phyloP scores from a whole-genome alignment of 2,113 vertebrate species.

The Saccopteryx leptura region DNA sequence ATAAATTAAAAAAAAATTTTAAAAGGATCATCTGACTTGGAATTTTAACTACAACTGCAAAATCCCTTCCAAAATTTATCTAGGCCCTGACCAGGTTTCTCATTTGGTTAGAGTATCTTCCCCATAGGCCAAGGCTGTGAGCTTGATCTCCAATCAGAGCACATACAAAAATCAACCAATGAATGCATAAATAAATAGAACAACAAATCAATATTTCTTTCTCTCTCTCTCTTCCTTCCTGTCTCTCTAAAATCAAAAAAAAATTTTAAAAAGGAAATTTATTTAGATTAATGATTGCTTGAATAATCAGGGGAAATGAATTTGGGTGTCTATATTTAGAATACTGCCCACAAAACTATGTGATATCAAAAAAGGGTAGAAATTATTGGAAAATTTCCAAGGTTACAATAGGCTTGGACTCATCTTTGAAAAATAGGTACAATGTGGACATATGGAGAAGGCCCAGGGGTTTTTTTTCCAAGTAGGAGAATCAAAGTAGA shows the following conservation, averaged over 20 bases:
- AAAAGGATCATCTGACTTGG: background rate
- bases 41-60: constrained; percentile 17
- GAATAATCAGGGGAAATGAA: background rate
- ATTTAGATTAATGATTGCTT: constrained; percentile 21
- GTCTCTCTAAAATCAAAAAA: too few species aligned
- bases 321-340: constrained; percentile 18
- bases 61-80: background rate
- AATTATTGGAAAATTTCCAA: constrained; percentile 1
- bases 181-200: too few species aligned
- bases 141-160: too few species aligned
- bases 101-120: too few species aligned
- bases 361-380: background rate
- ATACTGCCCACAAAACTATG: background rate
- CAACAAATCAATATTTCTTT: too few species aligned
- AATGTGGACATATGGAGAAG: background rate
- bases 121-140: too few species aligned
- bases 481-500: background rate
- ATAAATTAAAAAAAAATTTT: background rate
- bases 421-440: constrained; percentile 21
- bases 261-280: too few species aligned
- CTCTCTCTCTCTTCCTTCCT: too few species aligned
- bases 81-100: background rate
- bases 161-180: too few species aligned
- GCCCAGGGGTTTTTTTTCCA: background rate
- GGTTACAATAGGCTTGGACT: background rate